Conservation (phyloP, 2,113 vertebrate species). For the Oncorhynchus mykiss region DNA sequence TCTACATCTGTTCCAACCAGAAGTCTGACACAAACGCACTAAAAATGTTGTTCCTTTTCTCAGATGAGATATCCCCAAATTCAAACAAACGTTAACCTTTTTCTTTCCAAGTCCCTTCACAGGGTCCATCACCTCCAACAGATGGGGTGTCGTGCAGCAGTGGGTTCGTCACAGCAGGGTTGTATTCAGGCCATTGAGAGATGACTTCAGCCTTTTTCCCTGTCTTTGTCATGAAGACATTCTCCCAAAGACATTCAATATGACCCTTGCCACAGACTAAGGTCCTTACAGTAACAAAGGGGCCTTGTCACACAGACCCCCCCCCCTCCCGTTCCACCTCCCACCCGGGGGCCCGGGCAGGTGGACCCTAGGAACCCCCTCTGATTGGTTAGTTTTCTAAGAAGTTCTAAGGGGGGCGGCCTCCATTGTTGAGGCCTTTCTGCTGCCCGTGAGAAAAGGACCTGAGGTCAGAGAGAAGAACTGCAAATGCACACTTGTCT, state of each 20-base stretch:
- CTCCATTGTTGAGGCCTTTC: conserved; percentile 66
- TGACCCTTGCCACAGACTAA: conserved; percentile 54
- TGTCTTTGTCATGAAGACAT: conserved; percentile 53
- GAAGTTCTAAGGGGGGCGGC: conserved; percentile 15
- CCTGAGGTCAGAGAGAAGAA: conserved; percentile 64
- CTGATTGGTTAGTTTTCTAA: conserved; percentile 55
- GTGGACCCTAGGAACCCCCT: conserved; percentile 44
- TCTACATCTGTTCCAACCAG: conserved; percentile 41
- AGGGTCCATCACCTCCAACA: conserved; percentile 32
- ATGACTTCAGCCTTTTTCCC: conserved; percentile 22
- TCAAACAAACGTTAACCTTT: conserved; percentile 27
- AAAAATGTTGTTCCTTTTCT: conserved; percentile 44
- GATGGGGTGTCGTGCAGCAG: conserved; percentile 38
- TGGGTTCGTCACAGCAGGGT: conserved; percentile 36
- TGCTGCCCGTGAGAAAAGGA: conserved; percentile 67
- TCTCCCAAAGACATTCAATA: conserved; percentile 48
- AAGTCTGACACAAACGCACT: conserved; percentile 3
- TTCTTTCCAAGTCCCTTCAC: conserved; percentile 26
- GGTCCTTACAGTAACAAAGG: too few relatives aligned
- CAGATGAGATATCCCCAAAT: conserved; percentile 34
- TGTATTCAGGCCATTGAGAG: conserved; percentile 46
- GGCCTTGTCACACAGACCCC: too few relatives aligned
- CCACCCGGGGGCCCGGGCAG: conserved; percentile 32
- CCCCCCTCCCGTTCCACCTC: too few relatives aligned
- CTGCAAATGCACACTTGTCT: conserved; percentile 56